Conservation (phyloP, 2,888 invertebrate genomes). For the Eupelmus urozonus region DNA sequence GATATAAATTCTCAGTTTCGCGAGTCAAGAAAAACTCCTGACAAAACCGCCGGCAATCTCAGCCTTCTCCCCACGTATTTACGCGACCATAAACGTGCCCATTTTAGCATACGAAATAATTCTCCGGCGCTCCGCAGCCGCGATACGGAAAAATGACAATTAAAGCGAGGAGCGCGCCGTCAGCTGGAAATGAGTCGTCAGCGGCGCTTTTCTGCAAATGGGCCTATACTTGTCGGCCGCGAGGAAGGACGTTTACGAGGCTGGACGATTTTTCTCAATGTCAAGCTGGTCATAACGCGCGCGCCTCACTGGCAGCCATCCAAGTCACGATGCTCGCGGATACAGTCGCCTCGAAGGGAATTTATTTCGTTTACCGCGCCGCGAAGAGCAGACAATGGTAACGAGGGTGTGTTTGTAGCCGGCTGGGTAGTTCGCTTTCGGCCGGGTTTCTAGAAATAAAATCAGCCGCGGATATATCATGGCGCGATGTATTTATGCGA, state of each 20-base stretch:
- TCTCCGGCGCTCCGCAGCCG: conserved; percentile 13
- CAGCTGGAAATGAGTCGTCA: conserved; percentile 30
- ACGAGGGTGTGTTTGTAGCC: neutral
- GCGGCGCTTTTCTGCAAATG: neutral
- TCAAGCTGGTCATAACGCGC: conserved; percentile 29
- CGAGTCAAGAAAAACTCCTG: neutral
- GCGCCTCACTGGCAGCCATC: conserved; percentile 28
- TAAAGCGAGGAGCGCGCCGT: conserved; percentile 12
- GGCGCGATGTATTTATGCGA: conserved; percentile 39
- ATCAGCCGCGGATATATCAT: conserved; percentile 30
- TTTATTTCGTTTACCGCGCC: conserved; percentile 31
- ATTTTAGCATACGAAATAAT: conserved; percentile 17
- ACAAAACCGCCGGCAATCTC: neutral
- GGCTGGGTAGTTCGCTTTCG: neutral
- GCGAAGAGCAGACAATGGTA: conserved; percentile 33
- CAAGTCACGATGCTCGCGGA: conserved; percentile 51
- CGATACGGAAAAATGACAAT: conserved; percentile 33
- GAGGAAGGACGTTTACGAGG: conserved; percentile 38
- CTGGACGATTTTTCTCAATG: conserved; percentile 45
- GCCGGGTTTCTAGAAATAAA: conserved; percentile 32
- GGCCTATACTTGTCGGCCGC: neutral
- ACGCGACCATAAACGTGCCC: conserved; percentile 20
- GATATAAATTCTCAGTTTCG: neutral
- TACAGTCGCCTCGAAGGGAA: conserved; percentile 46
- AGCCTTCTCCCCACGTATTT: neutral